Percentiles rank a stretch among this genome's conserved stretches.
Evolutionary conservation across 2,888 invertebrate genomes (phyloP).

Genomic region (Linyphia triangularis): DNA sequence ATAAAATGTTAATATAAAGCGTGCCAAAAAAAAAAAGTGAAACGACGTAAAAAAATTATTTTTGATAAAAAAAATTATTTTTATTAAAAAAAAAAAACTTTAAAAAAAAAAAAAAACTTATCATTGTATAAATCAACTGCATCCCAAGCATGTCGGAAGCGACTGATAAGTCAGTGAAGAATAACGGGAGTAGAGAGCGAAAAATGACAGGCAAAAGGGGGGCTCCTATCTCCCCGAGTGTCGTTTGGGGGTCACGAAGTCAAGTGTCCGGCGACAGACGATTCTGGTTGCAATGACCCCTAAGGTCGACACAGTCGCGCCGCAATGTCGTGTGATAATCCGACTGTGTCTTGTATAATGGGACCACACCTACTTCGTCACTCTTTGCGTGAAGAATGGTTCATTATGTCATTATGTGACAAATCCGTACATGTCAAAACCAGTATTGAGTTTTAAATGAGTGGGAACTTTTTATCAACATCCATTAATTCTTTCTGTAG

Average conservation of each 20-base stretch:
- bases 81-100: too few species aligned
- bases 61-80: too few species aligned
- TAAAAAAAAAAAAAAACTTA: neutral
- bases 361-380: slow-evolving; percentile 25
- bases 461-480: too few species aligned
- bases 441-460: too few species aligned
- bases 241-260: slow-evolving; percentile 52
- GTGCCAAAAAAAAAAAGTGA: too few species aligned
- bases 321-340: slow-evolving; percentile 59
- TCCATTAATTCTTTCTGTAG: too few species aligned
- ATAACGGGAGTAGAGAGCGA: slow-evolving; percentile 11
- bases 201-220: slow-evolving; percentile 30
- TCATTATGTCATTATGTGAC: too few species aligned
- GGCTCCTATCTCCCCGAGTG: neutral
- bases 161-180: neutral
- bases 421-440: too few species aligned
- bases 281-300: slow-evolving; percentile 33
- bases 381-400: neutral
- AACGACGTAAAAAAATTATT: too few species aligned
- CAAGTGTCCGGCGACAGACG: slow-evolving; percentile 73
- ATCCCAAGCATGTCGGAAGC: slow-evolving; percentile 16
- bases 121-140: slow-evolving; percentile 18
- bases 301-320: slow-evolving; percentile 44
- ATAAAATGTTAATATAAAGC: too few species aligned
- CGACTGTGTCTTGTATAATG: neutral